A percentile compares a stretch with the other conserved stretches of the same genome.
These are phyloP conservation scores for Emmelina monodactyla DNA, from an alignment of 2,888 invertebrate genomes.

Conservation along the genomic window DNA sequence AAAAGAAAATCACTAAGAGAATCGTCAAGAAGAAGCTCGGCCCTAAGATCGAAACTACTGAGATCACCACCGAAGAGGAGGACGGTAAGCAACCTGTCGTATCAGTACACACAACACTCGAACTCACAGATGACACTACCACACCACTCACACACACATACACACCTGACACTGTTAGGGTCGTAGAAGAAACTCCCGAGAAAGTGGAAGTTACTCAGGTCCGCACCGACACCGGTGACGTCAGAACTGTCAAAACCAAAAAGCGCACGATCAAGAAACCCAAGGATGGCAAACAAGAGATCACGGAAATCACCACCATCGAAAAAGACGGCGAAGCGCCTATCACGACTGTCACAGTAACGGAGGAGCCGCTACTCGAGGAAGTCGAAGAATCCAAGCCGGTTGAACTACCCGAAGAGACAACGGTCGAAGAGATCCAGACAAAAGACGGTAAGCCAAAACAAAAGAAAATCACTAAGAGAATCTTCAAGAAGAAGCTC, in stretches of 20 bases:
- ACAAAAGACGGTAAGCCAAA: conserved; percentile 21
- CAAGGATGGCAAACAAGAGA: conserved; percentile 34
- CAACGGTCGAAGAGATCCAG: conserved; percentile 24
- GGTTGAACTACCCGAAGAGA: conserved; percentile 26
- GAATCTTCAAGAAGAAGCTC: conserved; percentile 22
- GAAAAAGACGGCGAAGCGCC: conserved; percentile 16
- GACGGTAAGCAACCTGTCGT: not conserved
- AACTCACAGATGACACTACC: not conserved
- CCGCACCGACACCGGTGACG: conserved; percentile 22
- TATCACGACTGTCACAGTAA: conserved; percentile 12
- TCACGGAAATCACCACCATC: conserved; percentile 11
- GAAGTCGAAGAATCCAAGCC: conserved; percentile 15
- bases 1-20: not conserved
- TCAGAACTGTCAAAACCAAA: conserved; percentile 13
- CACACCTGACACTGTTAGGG: conserved; percentile 11
- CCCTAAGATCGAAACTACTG: not conserved
- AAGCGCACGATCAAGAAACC: too few relatives aligned
- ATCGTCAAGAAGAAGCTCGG: not conserved
- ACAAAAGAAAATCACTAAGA: conserved; percentile 20
- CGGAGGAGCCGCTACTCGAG: conserved; percentile 8
- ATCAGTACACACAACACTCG: not conserved
- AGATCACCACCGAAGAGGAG: not conserved
- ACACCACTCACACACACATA: not conserved
- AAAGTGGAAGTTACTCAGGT: conserved; percentile 31
- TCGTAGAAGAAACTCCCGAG: conserved; percentile 27